A percentile compares a stretch with the other conserved stretches of the same genome.
These are phyloP conservation scores for Tarsius wallacei DNA, from an alignment of 2,797 vertebrate species.

Conservation along the genomic window DNA sequence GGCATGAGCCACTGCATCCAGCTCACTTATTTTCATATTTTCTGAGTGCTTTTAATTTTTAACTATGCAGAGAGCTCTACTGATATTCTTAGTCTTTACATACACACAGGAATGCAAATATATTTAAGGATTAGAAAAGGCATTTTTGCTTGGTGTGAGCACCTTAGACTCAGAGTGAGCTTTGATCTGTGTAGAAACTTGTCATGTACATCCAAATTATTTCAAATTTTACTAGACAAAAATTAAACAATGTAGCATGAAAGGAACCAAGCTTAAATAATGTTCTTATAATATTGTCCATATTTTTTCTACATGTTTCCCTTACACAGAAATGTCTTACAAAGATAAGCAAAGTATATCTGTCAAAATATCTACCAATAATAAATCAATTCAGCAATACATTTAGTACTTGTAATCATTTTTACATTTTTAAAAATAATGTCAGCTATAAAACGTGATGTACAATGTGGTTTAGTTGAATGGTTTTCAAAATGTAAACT, in stretches of 20 bases:
- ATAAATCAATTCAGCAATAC: neutral
- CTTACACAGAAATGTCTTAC: conserved; percentile 16
- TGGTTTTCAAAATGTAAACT: conserved; percentile 33
- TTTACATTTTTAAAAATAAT: neutral
- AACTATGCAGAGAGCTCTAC: too few species aligned
- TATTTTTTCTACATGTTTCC: neutral
- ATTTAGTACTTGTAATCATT: neutral
- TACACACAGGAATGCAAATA: neutral
- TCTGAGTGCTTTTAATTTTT: neutral
- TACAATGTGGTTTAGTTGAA: neutral
- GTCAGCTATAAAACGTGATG: neutral
- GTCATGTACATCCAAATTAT: neutral
- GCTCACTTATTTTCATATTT: neutral
- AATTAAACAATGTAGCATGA: neutral
- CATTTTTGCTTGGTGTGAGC: neutral
- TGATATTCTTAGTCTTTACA: neutral
- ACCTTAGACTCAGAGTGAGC: neutral
- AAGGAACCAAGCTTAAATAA: neutral
- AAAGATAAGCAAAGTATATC: neutral
- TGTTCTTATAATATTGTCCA: neutral
- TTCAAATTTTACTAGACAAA: conserved; percentile 9
- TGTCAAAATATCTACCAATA: neutral
- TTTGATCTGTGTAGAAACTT: neutral
- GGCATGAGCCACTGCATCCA: too few species aligned
- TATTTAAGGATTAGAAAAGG: neutral